Conservation (phyloP, 1,140 invertebrate species). For the Diuraphis noxia region DNA sequence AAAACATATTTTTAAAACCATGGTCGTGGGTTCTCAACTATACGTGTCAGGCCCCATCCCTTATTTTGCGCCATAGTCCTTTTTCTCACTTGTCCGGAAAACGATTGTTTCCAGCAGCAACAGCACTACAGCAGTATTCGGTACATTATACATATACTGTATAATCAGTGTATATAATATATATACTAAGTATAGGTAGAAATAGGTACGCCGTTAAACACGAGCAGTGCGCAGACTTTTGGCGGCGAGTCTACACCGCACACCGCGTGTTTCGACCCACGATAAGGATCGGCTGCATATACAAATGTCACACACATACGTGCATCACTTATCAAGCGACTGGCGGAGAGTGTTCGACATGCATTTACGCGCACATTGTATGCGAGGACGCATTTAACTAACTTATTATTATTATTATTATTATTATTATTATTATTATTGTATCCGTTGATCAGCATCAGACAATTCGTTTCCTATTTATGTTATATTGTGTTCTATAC, state of each 20-base stretch:
- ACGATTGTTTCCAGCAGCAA: neutral
- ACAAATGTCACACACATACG: neutral
- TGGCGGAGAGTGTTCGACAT: neutral
- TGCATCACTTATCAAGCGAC: neutral
- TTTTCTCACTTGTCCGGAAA: neutral
- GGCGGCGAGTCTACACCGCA: neutral
- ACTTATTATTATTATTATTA: neutral
- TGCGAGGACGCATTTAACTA: neutral
- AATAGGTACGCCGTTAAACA: neutral
- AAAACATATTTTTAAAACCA: neutral
- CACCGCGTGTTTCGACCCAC: neutral
- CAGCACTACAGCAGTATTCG: neutral
- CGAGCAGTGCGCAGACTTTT: neutral
- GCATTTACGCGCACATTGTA: neutral
- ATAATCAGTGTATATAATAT: neutral
- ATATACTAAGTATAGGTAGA: neutral
- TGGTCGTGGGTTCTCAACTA: neutral
- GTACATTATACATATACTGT: neutral
- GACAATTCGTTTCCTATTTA: neutral
- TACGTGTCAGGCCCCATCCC: neutral
- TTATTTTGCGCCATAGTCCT: neutral
- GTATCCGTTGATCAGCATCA: neutral
- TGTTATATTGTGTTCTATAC: neutral
- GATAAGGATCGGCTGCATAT: neutral
- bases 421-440: neutral